Evolutionary conservation across 2,113 vertebrate species (phyloP), one percentile per base, ranked within the genome.

Genomic region (Phainopepla nitens): DNA sequence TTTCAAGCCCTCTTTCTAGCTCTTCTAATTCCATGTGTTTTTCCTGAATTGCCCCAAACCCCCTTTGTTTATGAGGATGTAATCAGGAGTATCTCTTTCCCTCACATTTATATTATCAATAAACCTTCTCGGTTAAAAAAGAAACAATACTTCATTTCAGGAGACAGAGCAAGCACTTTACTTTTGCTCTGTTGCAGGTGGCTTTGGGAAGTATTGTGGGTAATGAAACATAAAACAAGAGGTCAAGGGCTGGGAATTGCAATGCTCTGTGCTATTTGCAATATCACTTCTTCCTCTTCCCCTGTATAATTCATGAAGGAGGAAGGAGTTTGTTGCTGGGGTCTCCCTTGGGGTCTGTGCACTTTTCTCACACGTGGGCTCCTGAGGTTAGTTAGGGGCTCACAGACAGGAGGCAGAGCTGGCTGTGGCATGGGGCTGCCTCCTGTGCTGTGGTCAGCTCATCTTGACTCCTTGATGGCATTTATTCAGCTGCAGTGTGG

Each of bases 141-240:
- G 77, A 13, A 31, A 29, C 13, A 42, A 42, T 39, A 39, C 39
- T 10, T 66, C 1, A 22, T 54, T 81, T 89, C 47, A 58, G 44
- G 33, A 82, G 33, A 60, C 20, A 79, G 31, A 85, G 51, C 60
- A 79, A 90, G 42, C 22, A 29, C 47, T 82, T 93, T 36, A 12
- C 23, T 71, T 31, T 31, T 68, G 61, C 16, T 57, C 42, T 47
- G 35, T 45, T 85, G 41, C 70, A 69, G 57, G 25, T 69, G 66
- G n/a, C 28, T 76, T 72, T 92, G 82, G 57, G 57, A 87, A 85
- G 41, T 89, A 10, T 44, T 76, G 25, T 69, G 50, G 50, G 44
- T 76, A 85, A 60, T 42, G 84, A 90, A 87, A 91, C 41, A 76
- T 25, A 44, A 93, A 94, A 66, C 42, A 87, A 58, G 36, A 93